Base-by-base conservation (phyloP, 2,888 invertebrate genomes). In the Agriopis marginaria region DNA sequence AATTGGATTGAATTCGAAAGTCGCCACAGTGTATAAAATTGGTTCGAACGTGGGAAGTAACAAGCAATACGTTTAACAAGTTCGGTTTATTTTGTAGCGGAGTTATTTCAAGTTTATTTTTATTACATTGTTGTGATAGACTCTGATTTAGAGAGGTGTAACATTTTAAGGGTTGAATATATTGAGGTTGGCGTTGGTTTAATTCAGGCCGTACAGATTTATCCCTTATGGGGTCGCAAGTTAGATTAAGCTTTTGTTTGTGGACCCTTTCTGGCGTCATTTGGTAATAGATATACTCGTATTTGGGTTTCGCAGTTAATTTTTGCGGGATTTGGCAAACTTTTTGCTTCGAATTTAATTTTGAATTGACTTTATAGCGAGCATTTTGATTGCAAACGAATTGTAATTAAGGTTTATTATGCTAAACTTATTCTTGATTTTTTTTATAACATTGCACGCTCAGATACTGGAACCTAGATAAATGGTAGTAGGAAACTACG, bases 191-290 rank as follows among this genome's bases (percentile, higher is more conserved):
- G 58, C 66, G 23, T 23, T n/a, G 23, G 58, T 45, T 60, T 60
- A 45, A 63, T 63, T 59, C 47, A 14, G 58, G 44, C 14, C 40
- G 56, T 23, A 12, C 64, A n/a, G 68, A 68, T 60, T 64, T 68
- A 68, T 45, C 55, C 63, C 23, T 40, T 17, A 51, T 23, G 53
- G 49, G 68, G 50, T 44, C 40, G 17, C 55, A 59, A 68, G 64
- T 68, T 51, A 50, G 64, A 68, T 64, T 64, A 64, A 50, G 69
- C 55, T 51, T 61, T 69, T 69, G 64, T 65, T 69, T 64, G 60
- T 50, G 40, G n/a, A 54, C 59, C 63, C 49, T 63, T 67, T 51
- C 12, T 14, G 42, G 51, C 45, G 51, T 50, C 56, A 53, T 68
- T 67, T 62, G 45, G 67, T 67, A 32, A 58, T 32, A 50, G 40